Conservation (phyloP, 2,113 vertebrate genomes). For the Spea multiplicata region DNA sequence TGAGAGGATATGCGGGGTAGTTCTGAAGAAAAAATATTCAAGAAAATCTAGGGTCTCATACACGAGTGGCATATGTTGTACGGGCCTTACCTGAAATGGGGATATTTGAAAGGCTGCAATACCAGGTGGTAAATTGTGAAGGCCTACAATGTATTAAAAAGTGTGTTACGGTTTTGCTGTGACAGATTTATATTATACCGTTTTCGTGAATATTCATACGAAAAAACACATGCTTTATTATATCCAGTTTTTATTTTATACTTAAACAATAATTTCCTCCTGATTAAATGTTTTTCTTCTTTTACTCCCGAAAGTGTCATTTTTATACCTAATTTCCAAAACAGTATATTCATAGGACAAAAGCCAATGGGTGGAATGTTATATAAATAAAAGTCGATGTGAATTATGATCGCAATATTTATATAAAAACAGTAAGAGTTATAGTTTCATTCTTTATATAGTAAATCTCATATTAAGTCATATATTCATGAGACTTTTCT, state of each 20-base stretch:
- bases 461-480: slow-evolving; percentile 55
- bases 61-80: too few relatives aligned
- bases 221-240: slow-evolving; percentile 22
- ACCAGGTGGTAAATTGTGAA: too few relatives aligned
- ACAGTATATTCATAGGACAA: slow-evolving; percentile 64
- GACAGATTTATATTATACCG: not conserved
- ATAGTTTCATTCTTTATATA: slow-evolving; percentile 53
- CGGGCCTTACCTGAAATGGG: too few relatives aligned
- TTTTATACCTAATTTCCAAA: slow-evolving; percentile 55
- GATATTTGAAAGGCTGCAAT: too few relatives aligned
- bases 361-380: slow-evolving; percentile 60
- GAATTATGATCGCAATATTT: slow-evolving; percentile 59
- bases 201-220: not conserved
- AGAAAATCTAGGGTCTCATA: too few relatives aligned
- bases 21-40: too few relatives aligned
- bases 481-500: slow-evolving; percentile 24
- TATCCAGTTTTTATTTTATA: slow-evolving; percentile 24
- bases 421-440: slow-evolving; percentile 59
- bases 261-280: slow-evolving; percentile 45
- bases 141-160: too few relatives aligned
- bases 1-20: too few relatives aligned
- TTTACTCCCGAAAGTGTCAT: slow-evolving; percentile 45
- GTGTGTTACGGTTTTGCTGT: not conserved
- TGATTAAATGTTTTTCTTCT: slow-evolving; percentile 47
- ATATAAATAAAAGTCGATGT: slow-evolving; percentile 62